Percentiles rank a stretch among this genome's conserved stretches.
Conservation (phyloP, 2,888 invertebrate genomes). For the Syrista parreyssii region DNA sequence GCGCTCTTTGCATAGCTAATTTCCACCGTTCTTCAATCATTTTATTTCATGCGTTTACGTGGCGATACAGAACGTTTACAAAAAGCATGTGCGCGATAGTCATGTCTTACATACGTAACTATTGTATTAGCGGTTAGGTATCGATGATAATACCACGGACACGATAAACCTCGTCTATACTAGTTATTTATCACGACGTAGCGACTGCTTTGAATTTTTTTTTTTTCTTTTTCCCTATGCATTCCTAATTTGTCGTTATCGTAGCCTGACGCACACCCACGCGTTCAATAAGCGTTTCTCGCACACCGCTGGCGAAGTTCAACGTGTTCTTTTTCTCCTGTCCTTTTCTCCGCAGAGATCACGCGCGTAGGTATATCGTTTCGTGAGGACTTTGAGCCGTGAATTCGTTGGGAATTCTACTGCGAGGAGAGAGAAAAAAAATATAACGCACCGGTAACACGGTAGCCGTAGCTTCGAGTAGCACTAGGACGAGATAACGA, state of each 20-base stretch:
- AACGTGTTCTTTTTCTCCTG: neutral
- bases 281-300: neutral
- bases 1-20: neutral
- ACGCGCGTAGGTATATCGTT: neutral
- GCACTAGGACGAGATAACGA: conserved; percentile 54
- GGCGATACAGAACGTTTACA: neutral
- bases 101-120: neutral
- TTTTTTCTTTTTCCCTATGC: neutral
- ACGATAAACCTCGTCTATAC: neutral
- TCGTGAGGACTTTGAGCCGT: neutral
- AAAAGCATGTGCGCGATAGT: neutral
- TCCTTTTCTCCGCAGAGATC: neutral
- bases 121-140: neutral
- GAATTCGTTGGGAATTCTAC: neutral
- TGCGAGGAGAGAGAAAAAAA: conserved; percentile 10
- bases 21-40: neutral
- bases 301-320: neutral
- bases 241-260: neutral
- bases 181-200: neutral
- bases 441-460: conserved; percentile 43
- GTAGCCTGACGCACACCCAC: neutral
- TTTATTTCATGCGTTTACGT: neutral
- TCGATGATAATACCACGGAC: neutral
- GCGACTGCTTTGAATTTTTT: neutral
- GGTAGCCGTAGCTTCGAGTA: conserved; percentile 51